These are phyloP conservation scores for Platycheirus albimanus DNA, from an alignment of 2,888 invertebrate species.

Conservation along the genomic window DNA sequence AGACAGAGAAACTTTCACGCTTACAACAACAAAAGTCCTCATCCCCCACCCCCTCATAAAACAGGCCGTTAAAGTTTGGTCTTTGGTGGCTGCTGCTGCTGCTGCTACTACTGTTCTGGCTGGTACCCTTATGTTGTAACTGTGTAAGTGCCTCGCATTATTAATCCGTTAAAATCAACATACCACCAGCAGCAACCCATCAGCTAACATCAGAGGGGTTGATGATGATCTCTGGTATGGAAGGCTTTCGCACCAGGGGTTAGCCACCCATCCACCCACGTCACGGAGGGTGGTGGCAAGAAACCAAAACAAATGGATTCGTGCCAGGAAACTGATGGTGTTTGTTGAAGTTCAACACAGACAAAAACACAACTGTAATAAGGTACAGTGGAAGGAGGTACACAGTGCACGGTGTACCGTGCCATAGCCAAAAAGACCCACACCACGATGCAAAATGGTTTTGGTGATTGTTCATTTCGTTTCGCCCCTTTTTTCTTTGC, in stretches of 20 bases:
- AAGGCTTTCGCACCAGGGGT: constrained; percentile 59
- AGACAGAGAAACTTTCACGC: not conserved
- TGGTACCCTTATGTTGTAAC: constrained; percentile 54
- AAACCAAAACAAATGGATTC: constrained; percentile 73
- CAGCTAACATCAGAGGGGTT: no score
- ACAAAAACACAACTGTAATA: constrained; percentile 19
- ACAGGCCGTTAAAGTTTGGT: constrained; percentile 48
- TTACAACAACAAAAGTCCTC: constrained; percentile 21
- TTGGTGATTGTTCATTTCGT: constrained; percentile 68
- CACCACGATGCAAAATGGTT: constrained; percentile 50
- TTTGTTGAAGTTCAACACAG: constrained; percentile 48
- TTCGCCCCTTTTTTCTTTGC: constrained; percentile 56
- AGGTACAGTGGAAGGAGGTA: constrained; percentile 3
- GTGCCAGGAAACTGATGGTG: constrained; percentile 64
- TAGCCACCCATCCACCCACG: constrained; percentile 20
- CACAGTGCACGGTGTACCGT: no score
- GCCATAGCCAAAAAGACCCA: constrained; percentile 28
- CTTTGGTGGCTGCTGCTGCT: constrained; percentile 29
- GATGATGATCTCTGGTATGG: no score
- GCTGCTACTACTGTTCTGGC: not conserved
- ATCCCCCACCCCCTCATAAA: constrained; percentile 3
- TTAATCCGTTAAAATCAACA: constrained; percentile 74
- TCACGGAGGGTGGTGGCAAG: constrained; percentile 57
- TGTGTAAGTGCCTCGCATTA: constrained; percentile 68
- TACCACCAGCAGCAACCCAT: constrained; percentile 61